phyloP scores from a whole-genome alignment of 2,113 vertebrate genomes.

The Rattus rattus region DNA sequence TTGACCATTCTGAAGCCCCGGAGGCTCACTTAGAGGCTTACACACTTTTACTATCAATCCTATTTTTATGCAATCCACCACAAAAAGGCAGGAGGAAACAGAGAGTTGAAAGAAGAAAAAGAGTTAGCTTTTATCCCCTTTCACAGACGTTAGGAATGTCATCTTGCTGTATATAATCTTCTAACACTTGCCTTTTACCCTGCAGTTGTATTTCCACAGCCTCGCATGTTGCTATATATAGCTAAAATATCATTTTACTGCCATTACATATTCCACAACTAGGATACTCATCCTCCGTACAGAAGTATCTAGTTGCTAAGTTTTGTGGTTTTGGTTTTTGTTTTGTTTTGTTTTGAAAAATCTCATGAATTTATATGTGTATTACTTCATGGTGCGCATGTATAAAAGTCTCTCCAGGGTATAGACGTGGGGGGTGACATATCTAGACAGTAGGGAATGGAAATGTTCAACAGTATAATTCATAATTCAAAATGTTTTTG shows the following conservation, averaged over 20 bases:
- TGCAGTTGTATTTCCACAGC: background rate
- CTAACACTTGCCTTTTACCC: background rate
- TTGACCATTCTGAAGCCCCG: too few relatives aligned
- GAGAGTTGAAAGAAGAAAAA: background rate
- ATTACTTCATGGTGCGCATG: background rate
- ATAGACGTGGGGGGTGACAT: background rate
- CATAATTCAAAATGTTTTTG: conserved; percentile 10
- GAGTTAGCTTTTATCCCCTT: background rate
- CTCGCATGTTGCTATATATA: background rate
- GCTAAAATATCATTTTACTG: background rate
- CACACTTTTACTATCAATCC: background rate
- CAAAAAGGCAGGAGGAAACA: background rate
- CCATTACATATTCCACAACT: background rate
- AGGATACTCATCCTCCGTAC: conserved; percentile 1
- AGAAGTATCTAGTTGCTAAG: background rate
- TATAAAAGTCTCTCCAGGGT: background rate
- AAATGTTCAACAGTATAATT: conserved; percentile 26
- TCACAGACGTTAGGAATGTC: background rate
- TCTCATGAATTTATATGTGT: background rate
- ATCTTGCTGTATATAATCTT: background rate
- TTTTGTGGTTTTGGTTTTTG: background rate
- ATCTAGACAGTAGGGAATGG: background rate
- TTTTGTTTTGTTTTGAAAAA: background rate
- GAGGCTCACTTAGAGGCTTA: background rate
- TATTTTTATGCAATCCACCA: background rate